Base-by-base conservation (phyloP, 2,888 invertebrate species). In the Cosmia pyralina region DNA sequence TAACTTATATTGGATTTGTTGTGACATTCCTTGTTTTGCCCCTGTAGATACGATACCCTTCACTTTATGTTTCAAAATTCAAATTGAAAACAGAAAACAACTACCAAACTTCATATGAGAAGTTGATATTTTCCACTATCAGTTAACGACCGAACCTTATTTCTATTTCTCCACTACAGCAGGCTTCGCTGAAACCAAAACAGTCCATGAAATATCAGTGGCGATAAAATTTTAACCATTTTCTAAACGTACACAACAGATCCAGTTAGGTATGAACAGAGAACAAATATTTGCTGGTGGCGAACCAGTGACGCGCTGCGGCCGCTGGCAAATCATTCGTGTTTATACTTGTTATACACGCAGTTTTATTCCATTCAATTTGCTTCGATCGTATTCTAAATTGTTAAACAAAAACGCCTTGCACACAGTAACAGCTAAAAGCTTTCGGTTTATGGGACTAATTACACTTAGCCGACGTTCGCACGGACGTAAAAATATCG, bases 311-410 rank as follows among this genome's bases (percentile, higher is more conserved):
- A 77, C 76, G 81, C 86, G 82, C 41, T 63, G 72, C 75, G 75
- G 82, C 75, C 75, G 77, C 66, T 69, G 67, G 72, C 76, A 83
- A 87, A 88, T 86, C 84, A 88, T 79, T 81, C 71, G 60, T 77
- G 74, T 83, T 73, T 80, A 76, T 75, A 83, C 75, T 79, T 72
- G 79, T 72, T 79, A 69, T 71, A 75, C 62, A 64, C 81, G 74
- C 70, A 70, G 74, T 74, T 83, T 77, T 81, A 62, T 66, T 72
- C 67, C 63, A 72, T 73, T 75, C 76, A 69, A 74, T 83, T 77
- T 77, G 53, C 60, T 70, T 60, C 46, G 50, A 83, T 77, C 38
- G 72, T 22, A 72, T 81, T 83, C 73, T 69, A 75, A 77, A 81
- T 69, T 55, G 55, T 52, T 46, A 22, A n/a, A 7, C 34, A 41